Evolutionary conservation across 2,797 vertebrate genomes (phyloP).

Genomic region (Petrocephalus sullivani): DNA sequence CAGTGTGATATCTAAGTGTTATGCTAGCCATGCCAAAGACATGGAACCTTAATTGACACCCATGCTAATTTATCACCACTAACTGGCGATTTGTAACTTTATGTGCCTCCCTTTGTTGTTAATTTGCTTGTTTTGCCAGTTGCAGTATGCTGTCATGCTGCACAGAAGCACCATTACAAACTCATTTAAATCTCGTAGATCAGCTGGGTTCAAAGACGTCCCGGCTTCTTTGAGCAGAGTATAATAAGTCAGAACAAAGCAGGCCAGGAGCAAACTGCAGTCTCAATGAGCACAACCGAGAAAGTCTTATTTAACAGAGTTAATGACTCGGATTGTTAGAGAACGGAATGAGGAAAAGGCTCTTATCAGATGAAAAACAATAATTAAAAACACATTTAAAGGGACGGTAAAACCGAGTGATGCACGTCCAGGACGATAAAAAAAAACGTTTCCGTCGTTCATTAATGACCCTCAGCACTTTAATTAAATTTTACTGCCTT

Average conservation of each 20-base stretch:
- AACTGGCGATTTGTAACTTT: slow-evolving; percentile 2
- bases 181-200: slow-evolving; percentile 10
- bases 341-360: background rate
- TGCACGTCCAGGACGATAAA: background rate
- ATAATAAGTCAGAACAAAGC: background rate
- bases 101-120: background rate
- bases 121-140: background rate
- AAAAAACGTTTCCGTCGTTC: background rate
- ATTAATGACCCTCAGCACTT: background rate
- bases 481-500: background rate
- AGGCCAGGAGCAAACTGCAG: background rate
- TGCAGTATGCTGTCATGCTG: background rate
- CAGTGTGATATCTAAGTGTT: background rate
- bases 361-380: background rate
- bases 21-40: background rate
- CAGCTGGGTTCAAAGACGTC: background rate
- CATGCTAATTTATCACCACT: background rate
- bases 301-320: background rate
- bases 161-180: background rate
- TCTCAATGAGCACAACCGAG: background rate
- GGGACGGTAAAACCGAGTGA: background rate
- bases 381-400: background rate
- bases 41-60: slow-evolving; percentile 2
- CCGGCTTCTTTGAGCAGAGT: background rate
- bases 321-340: slow-evolving; percentile 12